phyloP scores from a whole-genome alignment of 2,888 invertebrate species.

The Aricia artaxerxes region DNA sequence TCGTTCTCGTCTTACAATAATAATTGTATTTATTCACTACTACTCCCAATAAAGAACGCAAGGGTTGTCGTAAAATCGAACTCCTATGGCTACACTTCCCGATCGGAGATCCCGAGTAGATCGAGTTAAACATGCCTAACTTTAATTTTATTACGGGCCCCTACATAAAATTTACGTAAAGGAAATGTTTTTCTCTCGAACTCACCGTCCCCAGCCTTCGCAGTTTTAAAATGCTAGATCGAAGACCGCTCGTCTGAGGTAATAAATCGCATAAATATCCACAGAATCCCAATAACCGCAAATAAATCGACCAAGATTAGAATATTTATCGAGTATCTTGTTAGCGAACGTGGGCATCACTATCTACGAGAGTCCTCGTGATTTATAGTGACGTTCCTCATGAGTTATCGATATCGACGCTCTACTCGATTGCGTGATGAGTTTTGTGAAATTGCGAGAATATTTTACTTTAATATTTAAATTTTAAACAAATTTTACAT shows the following conservation, averaged over 20 bases:
- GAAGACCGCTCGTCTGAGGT: conserved; percentile 19
- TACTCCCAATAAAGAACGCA: conserved; percentile 1
- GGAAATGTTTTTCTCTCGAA: neutral
- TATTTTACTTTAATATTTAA: conserved; percentile 44
- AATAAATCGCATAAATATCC: conserved; percentile 30
- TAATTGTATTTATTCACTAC: neutral
- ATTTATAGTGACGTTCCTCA: conserved; percentile 73
- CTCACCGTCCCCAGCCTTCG: neutral
- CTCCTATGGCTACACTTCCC: neutral
- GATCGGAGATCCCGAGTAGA: conserved; percentile 14
- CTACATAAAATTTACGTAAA: conserved; percentile 17
- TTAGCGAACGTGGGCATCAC: conserved; percentile 74
- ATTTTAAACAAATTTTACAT: neutral
- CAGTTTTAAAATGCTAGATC: conserved; percentile 7
- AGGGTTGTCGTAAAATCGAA: conserved; percentile 16
- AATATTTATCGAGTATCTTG: conserved; percentile 69
- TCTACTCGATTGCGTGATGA: conserved; percentile 50
- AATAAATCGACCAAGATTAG: conserved; percentile 55
- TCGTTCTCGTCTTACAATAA: neutral
- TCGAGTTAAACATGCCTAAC: conserved; percentile 10
- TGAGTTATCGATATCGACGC: conserved; percentile 72
- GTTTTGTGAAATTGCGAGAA: conserved; percentile 49
- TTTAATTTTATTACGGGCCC: neutral
- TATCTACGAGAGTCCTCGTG: conserved; percentile 66
- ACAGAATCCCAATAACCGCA: conserved; percentile 41